Base-by-base conservation (phyloP, 2,888 invertebrate species). In the Volucella inflata region DNA sequence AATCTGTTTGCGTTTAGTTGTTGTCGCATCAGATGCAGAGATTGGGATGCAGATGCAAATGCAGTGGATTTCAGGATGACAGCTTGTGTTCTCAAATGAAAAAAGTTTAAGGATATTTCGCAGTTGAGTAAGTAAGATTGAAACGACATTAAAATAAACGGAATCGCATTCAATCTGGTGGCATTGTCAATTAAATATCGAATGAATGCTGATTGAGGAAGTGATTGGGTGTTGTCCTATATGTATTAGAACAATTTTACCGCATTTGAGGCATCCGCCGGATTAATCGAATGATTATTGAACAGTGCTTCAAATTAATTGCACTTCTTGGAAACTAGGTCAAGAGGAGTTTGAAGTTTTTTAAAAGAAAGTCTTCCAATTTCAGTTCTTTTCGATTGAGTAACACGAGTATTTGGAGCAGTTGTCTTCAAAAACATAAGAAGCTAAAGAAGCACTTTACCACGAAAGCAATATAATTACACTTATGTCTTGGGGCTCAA, bases 101-200 rank as follows among this genome's bases (percentile, higher is more conserved):
- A 85, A 85, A 80, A 85, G 55, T 84, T 84, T 84, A 65, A 51
- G 78, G 65, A 76, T 80, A 59, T 80, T 67, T 75, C 70, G 79
- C 57, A 74, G 72, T 78, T 78, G 74, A 79, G 78, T 68, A 78
- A 68, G 78, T 83, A 83, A 79, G 64, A 64, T 14, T 46, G 51
- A 48, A 46, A 68, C 46, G 51, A 62, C 17, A 59, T 59, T 72
- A 40, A 74, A 21, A 65, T 60, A 42, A 71, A 57, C 51, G 78
- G 40, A 71, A 78, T 78, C 62, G 30, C 50, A 60, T 72, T 14
- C 46, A 48, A 62, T 53, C 60, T 80, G 10, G 16, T 60, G n/a
- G 17, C 14, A 42, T 30, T 30, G 30, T 30, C 30, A 30, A 30
- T 30, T 30, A 6, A 30, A 30, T 30, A 6, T 30, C 30, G 30